Base-by-base conservation (phyloP, 2,888 invertebrate species). In the Latheticus oryzae region DNA sequence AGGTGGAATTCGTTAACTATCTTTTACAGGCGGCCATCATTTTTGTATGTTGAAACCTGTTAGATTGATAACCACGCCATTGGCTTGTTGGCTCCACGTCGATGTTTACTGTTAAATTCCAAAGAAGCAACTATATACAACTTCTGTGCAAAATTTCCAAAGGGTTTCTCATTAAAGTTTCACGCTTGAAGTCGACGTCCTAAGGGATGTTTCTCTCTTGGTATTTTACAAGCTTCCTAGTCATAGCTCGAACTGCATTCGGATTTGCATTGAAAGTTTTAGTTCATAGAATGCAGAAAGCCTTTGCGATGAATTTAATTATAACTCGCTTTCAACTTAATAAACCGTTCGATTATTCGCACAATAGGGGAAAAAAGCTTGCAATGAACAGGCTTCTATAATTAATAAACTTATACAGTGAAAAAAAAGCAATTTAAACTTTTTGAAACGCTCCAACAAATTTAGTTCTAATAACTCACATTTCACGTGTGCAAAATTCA, bases 381-480 rank as follows among this genome's bases (percentile, higher is more conserved):
- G 28, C 19, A 21, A 21, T 40, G 32, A 24, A 32, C 21, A 30
- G 11, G 21, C 32, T 21, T 47, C 48, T 35, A 63, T 62, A 62
- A 64, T 66, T 63, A 62, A 61, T 61, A 61, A 66, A 62, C 58
- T 60, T 63, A 55, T 53, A 61, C 58, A 47, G 57, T 47, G n/a
- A n/a, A n/a, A n/a, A 48, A 62, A 62, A 64, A 65, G 57, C 61
- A 64, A 65, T 64, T 64, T 58, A 55, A 67, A 67, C 65, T 67
- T 65, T 65, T 59, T 48, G 32, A 52, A 63, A 65, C 57, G 67
- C 56, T 63, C 53, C 48, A 59, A 54, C 54, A 54, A 59, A 54
- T 59, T 59, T 47, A 42, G 42, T 48, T 59, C 47, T 54, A 54
- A 59, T 54, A 58, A 50, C 54, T 53, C 54, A 50, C 48, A 54